phyloP scores from a whole-genome alignment of 2,888 invertebrate genomes.

The Ptilodon capucinus region DNA sequence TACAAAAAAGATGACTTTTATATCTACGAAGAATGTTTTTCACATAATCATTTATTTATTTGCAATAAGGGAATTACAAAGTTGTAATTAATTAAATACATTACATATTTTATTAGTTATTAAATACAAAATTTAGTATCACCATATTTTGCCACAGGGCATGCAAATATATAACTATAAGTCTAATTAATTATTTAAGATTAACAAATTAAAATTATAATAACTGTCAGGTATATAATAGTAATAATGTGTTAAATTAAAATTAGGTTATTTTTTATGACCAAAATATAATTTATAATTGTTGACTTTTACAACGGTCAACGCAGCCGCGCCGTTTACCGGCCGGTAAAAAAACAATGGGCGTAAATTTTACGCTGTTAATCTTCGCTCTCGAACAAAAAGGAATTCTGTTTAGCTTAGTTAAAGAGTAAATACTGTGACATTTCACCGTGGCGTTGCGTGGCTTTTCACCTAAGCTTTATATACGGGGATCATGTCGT shows the following conservation, averaged over 20 bases:
- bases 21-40: too few species aligned
- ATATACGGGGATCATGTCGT: slow-evolving; percentile 9
- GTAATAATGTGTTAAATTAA: neutral
- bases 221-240: too few species aligned
- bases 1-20: too few species aligned
- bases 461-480: slow-evolving; percentile 16
- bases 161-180: too few species aligned
- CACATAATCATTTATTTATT: too few species aligned
- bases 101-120: too few species aligned
- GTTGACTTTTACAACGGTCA: slow-evolving; percentile 11
- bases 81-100: too few species aligned
- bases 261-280: neutral
- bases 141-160: too few species aligned
- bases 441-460: slow-evolving; percentile 9
- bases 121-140: too few species aligned
- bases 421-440: slow-evolving; percentile 22
- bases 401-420: slow-evolving; percentile 19
- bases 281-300: slow-evolving; percentile 8
- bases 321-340: slow-evolving; percentile 17
- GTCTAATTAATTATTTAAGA: too few species aligned
- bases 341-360: slow-evolving; percentile 23
- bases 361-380: slow-evolving; percentile 26
- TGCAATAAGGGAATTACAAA: too few species aligned
- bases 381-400: slow-evolving; percentile 29
- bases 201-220: too few species aligned